Base-by-base conservation (phyloP, 2,113 vertebrate species). In the Thamnophis sirtalis region DNA sequence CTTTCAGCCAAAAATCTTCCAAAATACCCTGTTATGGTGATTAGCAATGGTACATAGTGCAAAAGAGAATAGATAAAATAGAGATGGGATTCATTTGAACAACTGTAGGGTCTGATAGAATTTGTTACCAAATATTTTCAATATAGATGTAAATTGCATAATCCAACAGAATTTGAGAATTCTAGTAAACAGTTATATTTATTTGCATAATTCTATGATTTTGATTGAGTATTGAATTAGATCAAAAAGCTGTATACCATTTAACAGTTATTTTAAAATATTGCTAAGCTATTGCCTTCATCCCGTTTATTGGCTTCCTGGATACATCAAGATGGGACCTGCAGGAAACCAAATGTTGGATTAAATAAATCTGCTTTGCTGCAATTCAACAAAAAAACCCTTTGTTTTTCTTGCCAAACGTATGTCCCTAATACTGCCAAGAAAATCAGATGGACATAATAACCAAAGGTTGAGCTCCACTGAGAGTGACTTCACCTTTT, bases 131-230 rank as follows among this genome's bases (percentile, higher is more conserved):
- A 90, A 91, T 8, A 55, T 24, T 49, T 38, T 91, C 55, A 94
- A 92, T 17, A 48, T 28, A 49, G 90, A 21, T 80, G 17, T 38
- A 43, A 80, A 58, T 15, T 91, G 95, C 93, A 94, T 86, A 92
- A 94, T 97, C 93, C 94, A 93, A 96, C 92, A 95, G 94, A 96
- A 95, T 95, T 95, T 95, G 92, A 94, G 87, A 88, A 54, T 92
- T 93, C 93, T 92, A 93, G 96, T 94, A 96, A 97, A 95, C 95
- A 95, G 94, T 92, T 96, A 92, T 96, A 95, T 95, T 96, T 96
- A 95, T 96, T 94, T 95, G 94, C 94, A 95, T 95, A 55, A 88
- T 88, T 88, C 33, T 55, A n/a, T 26, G 2, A 24, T 1, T 21
- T 43, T 33, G 50, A 86, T 51, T 26, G 38, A 58, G 21, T 58